Conservation (phyloP, 2,797 vertebrate genomes). For the Xenopus petersii region DNA sequence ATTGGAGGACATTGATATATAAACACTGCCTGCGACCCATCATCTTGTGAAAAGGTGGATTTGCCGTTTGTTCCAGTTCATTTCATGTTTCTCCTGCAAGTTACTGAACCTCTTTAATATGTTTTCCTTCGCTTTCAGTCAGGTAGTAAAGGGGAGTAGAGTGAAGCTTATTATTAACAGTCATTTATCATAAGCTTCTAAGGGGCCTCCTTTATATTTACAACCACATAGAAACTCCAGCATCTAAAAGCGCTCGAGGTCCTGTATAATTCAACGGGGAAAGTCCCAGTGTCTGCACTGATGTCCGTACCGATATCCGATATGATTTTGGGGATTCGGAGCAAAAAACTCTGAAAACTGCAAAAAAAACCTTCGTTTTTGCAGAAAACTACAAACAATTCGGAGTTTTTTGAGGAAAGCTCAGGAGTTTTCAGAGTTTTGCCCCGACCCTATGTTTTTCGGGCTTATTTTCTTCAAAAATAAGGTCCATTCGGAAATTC, state of each 20-base stretch:
- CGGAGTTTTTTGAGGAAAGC: too few species aligned
- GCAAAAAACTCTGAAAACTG: too few species aligned
- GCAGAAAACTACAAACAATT: too few species aligned
- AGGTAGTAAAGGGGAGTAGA: slow-evolving; percentile 40
- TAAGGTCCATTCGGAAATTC: not conserved
- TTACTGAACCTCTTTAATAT: slow-evolving; percentile 54
- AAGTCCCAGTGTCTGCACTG: too few species aligned
- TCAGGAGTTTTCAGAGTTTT: too few species aligned
- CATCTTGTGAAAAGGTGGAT: not conserved
- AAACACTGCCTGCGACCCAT: not conserved
- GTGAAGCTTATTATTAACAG: slow-evolving; percentile 54
- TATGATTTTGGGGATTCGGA: too few species aligned
- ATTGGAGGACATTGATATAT: not conserved
- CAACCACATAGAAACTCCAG: slow-evolving; percentile 53
- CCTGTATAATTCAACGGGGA: too few species aligned
- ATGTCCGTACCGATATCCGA: too few species aligned
- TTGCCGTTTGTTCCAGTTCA: not conserved
- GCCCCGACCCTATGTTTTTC: too few species aligned
- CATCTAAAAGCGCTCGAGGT: too few species aligned
- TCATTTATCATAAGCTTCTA: slow-evolving; percentile 60
- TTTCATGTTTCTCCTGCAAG: slow-evolving; percentile 10
- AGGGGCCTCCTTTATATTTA: slow-evolving; percentile 62
- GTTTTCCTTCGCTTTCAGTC: slow-evolving; percentile 56
- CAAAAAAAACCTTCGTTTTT: too few species aligned
- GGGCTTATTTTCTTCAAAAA: too few species aligned